Percentiles rank a stretch among this genome's conserved stretches.
Evolutionary conservation across 2,888 invertebrate genomes (phyloP).

Genomic region (Lacanobia oleracea): DNA sequence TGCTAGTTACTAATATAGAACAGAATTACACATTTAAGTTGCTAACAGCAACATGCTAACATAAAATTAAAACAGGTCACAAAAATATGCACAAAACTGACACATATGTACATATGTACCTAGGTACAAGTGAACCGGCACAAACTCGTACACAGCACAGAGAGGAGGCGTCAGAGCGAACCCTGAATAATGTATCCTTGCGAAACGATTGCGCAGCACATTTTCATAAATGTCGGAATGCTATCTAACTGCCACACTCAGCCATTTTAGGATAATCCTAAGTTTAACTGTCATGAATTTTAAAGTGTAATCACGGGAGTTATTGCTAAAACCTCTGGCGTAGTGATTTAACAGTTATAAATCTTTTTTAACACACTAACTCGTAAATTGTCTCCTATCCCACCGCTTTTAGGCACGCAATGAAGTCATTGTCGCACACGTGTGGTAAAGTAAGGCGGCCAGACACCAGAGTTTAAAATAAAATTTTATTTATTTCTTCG

Average conservation of each 20-base stretch:
- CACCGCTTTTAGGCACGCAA: not conserved
- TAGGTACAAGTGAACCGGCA: constrained; percentile 15
- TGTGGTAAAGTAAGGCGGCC: not conserved
- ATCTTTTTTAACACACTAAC: not conserved
- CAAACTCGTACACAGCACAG: constrained; percentile 10
- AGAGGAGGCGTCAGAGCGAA: constrained; percentile 26
- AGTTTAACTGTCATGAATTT: constrained; percentile 28
- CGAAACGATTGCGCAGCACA: constrained; percentile 51
- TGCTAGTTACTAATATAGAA: no score
- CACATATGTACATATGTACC: not conserved
- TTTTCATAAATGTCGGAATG: constrained; percentile 61
- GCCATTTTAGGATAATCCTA: constrained; percentile 49
- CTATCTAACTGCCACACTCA: constrained; percentile 43
- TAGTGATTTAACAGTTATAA: not conserved
- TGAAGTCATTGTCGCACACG: not conserved
- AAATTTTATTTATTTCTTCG: no score
- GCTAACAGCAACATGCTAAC: not conserved
- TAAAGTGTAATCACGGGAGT: constrained; percentile 18
- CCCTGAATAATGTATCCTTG: constrained; percentile 59
- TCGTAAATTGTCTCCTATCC: not conserved
- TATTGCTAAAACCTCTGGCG: not conserved
- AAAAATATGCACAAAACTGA: constrained; percentile 32
- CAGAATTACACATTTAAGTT: not conserved
- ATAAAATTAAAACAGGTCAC: constrained; percentile 36
- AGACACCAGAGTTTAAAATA: no score